Evolutionary conservation across 1,140 invertebrate genomes (phyloP).

Genomic region (Meloidogyne chitwoodi): DNA sequence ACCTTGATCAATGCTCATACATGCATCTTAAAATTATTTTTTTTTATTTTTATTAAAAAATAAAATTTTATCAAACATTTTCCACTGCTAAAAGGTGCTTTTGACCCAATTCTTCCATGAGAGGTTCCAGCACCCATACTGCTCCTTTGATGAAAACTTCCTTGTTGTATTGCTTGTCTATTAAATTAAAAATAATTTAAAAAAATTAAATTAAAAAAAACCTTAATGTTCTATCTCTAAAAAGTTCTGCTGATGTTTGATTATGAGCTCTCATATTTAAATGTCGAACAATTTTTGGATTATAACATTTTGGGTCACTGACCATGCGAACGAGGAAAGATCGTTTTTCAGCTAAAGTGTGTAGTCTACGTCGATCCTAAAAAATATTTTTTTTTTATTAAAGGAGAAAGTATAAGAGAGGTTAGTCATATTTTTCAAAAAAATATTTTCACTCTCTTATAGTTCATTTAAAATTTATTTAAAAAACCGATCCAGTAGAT

Average conservation of each 20-base stretch:
- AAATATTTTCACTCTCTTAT: no score
- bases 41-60: not conserved
- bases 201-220: not conserved
- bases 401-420: no score
- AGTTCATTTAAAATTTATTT: no score
- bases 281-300: slow-evolving; percentile 60
- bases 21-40: not conserved
- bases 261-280: slow-evolving; percentile 59
- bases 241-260: slow-evolving; percentile 58
- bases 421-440: no score
- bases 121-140: not conserved
- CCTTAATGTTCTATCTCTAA: slow-evolving; percentile 54
- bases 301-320: slow-evolving; percentile 59
- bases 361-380: slow-evolving; percentile 31
- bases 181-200: slow-evolving; percentile 7
- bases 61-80: not conserved
- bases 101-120: slow-evolving; percentile 1
- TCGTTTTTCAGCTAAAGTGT: slow-evolving; percentile 48
- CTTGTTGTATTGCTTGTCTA: slow-evolving; percentile 47
- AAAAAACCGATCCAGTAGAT: not conserved
- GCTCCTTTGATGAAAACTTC: slow-evolving; percentile 25
- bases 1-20: slow-evolving; percentile 15
- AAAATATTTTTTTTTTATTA: no score
- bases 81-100: slow-evolving; percentile 10
- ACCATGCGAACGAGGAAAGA: slow-evolving; percentile 59